Conservation (phyloP, 2,888 invertebrate species). For the Lasioglossum vierecki region DNA sequence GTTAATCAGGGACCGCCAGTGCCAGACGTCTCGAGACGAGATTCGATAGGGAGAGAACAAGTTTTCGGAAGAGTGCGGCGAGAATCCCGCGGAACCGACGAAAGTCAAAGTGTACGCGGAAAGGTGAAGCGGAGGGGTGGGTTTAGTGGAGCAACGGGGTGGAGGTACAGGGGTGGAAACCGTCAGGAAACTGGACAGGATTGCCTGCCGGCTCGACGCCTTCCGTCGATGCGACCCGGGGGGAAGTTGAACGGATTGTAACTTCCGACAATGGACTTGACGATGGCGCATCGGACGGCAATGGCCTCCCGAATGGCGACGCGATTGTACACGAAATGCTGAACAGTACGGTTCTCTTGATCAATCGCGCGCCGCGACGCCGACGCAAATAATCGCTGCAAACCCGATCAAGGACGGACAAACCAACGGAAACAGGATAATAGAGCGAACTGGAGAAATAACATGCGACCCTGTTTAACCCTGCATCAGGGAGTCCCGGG, state of each 20-base stretch:
- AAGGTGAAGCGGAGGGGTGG: neutral
- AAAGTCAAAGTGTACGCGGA: constrained; percentile 44
- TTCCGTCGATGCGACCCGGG: neutral
- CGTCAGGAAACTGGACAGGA: constrained; percentile 19
- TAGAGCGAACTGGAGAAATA: neutral
- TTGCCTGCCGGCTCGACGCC: constrained; percentile 18
- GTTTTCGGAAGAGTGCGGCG: constrained; percentile 58
- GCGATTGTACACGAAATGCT: neutral
- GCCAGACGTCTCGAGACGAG: constrained; percentile 79
- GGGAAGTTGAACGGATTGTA: constrained; percentile 9
- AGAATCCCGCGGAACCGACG: constrained; percentile 39
- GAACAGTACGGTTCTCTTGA: neutral
- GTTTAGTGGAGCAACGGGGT: neutral
- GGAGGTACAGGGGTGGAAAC: constrained; percentile 15
- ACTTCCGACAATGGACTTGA: constrained; percentile 15
- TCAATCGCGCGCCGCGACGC: neutral
- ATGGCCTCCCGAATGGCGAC: neutral
- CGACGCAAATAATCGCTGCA: neutral
- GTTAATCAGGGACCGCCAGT: constrained; percentile 81
- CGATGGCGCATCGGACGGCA: neutral
- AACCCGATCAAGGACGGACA: neutral
- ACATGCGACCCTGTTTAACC: neutral
- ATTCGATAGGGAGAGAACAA: constrained; percentile 62
- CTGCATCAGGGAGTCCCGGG: neutral
- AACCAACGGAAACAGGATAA: neutral